A percentile compares a stretch with the other conserved stretches of the same genome.
Conservation (phyloP, 1,140 invertebrate species). For the Diachasmimorpha longicaudata region DNA sequence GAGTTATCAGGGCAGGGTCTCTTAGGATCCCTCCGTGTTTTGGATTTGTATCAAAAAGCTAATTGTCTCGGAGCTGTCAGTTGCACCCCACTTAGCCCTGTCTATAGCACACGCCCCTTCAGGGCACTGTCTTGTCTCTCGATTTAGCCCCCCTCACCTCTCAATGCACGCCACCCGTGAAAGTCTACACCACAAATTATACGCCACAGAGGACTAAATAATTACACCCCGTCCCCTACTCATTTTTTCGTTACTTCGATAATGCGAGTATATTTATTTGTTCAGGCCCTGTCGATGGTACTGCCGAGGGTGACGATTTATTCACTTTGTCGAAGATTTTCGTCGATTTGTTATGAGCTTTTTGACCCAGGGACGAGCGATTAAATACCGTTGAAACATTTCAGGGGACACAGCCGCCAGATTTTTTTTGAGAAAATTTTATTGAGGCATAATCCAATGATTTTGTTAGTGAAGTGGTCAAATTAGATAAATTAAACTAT, state of each 20-base stretch:
- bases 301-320: too few relatives aligned
- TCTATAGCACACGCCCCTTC: slow-evolving; percentile 53
- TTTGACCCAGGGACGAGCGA: too few relatives aligned
- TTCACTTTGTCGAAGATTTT: too few relatives aligned
- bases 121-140: slow-evolving; percentile 24
- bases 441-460: too few relatives aligned
- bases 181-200: slow-evolving; percentile 46
- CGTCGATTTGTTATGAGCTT: too few relatives aligned
- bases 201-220: slow-evolving; percentile 55
- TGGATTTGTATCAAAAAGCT: slow-evolving; percentile 47
- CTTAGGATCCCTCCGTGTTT: slow-evolving; percentile 28
- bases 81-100: slow-evolving; percentile 55
- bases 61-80: slow-evolving; percentile 58
- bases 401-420: too few relatives aligned
- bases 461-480: too few relatives aligned
- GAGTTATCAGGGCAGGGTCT: not conserved
- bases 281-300: too few relatives aligned
- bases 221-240: slow-evolving; percentile 50
- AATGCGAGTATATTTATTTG: slow-evolving; percentile 21
- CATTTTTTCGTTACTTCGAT: slow-evolving; percentile 33
- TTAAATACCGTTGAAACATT: too few relatives aligned
- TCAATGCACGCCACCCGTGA: slow-evolving; percentile 7
- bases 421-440: too few relatives aligned
- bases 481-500: too few relatives aligned
- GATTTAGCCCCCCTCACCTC: slow-evolving; percentile 12